Conservation (phyloP, 37 sponge, comb jelly and placozoan genomes). For the Agelas oroides region DNA sequence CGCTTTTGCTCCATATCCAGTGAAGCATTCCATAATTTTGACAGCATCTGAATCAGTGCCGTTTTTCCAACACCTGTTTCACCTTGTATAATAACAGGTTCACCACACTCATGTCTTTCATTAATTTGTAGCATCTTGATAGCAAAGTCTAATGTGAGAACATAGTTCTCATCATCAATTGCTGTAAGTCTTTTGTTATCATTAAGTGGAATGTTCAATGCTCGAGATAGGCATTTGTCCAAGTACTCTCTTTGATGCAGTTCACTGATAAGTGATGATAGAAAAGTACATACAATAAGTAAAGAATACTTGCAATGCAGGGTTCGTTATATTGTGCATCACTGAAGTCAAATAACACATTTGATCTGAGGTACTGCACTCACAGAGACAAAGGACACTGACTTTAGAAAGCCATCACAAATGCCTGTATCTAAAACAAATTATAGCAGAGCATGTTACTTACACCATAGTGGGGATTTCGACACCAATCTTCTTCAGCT, state of each 20-base stretch:
- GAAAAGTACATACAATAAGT: too few relatives aligned
- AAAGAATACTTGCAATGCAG: too few relatives aligned
- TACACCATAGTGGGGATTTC: constrained; percentile 5
- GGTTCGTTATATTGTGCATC: too few relatives aligned
- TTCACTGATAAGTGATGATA: background rate
- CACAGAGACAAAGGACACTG: too few relatives aligned
- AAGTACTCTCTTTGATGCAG: constrained; percentile 26
- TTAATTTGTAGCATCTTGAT: constrained; percentile 46
- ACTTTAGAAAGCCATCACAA: too few relatives aligned
- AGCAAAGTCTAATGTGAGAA: constrained; percentile 74
- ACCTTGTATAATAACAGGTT: constrained; percentile 85
- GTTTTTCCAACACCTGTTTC: constrained; percentile 89
- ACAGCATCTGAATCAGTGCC: constrained; percentile 68
- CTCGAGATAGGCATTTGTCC: constrained; percentile 54
- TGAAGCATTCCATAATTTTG: constrained; percentile 61
- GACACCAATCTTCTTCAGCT: constrained; percentile 33
- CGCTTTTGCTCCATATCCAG: constrained; percentile 10
- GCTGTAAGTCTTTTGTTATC: constrained; percentile 22
- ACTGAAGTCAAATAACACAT: too few relatives aligned
- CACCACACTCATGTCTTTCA: constrained; percentile 66
- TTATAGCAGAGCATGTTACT: too few relatives aligned
- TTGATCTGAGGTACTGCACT: too few relatives aligned
- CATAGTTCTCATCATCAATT: constrained; percentile 73
- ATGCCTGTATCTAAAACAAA: too few relatives aligned
- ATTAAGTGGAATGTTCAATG: constrained; percentile 47